Conservation (phyloP, 2,113 vertebrate genomes). For the Tragelaphus strepsiceros region DNA sequence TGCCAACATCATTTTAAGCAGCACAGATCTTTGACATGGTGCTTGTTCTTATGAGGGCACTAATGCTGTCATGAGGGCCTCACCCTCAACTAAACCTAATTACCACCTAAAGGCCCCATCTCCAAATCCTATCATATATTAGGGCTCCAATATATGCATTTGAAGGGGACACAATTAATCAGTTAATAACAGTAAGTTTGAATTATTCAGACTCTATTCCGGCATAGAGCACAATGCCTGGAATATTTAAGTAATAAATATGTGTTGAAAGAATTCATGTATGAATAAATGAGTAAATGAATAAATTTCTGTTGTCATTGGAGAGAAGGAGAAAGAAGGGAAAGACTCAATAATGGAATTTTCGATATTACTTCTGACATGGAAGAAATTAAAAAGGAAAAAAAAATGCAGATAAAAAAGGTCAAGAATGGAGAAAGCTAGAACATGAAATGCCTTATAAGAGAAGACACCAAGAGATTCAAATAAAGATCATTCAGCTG, state of each 20-base stretch:
- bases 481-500: background rate
- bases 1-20: background rate
- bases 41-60: background rate
- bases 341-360: background rate
- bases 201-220: background rate
- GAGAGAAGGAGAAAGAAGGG: background rate
- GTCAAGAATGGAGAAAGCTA: background rate
- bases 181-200: background rate
- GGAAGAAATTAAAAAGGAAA: background rate
- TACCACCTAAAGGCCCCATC: background rate
- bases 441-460: background rate
- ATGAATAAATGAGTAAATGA: background rate
- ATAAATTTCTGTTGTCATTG: background rate
- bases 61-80: background rate
- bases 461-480: background rate
- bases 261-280: background rate
- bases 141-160: background rate
- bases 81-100: background rate
- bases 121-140: background rate
- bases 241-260: background rate
- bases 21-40: background rate
- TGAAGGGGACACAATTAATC: background rate
- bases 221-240: background rate
- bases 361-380: background rate
- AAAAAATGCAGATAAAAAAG: background rate